Base-by-base conservation (phyloP, 1,140 invertebrate genomes). In the Thrips palmi region DNA sequence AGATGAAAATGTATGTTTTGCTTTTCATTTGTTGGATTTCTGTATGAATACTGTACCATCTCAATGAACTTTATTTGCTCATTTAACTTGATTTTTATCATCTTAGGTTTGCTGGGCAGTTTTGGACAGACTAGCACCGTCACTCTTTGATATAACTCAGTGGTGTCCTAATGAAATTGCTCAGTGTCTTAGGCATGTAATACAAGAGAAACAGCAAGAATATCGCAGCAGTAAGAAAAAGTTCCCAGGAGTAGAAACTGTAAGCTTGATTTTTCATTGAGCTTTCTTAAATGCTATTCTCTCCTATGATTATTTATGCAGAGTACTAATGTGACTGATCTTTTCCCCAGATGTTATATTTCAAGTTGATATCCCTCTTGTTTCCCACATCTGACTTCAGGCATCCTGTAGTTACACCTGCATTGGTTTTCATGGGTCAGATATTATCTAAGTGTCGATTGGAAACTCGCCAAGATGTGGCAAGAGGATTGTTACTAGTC, bases 321-420 rank as follows among this genome's bases (percentile, higher is more conserved):
- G 18, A n/a, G 10, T 30, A 23, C 8, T n/a, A 12, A 18, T 27
- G 2, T 18, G 25, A 29, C 34, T 45, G 42, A 32, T 40, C 43
- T 48, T 52, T 48, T 45, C 65, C 64, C 41, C 54, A 73, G 70
- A 49, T 92, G 18, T 56, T 89, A 45, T 71, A 86, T 48, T 74
- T 92, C 23, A 84, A 85, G 62, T 46, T 84, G 21, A 64, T 79
- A 14, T 69, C 72, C 11, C 53, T 80, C 11, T 49, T 92, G 22
- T 94, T 82, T 56, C 77, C 86, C 11, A 77, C 84, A 1, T 91
- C 86, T 1, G 88, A 94, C 59, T 88, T 83, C 51, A 62, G 71
- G 20, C 87, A 93, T 65, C 71, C 72, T 2, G 65, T 92, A n/a
- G 73, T 76, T 20, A 88, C 83, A 7, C 85, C 86, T 29, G 70